phyloP scores from a whole-genome alignment of 2,797 vertebrate genomes.

The Macroramphosus scolopax region DNA sequence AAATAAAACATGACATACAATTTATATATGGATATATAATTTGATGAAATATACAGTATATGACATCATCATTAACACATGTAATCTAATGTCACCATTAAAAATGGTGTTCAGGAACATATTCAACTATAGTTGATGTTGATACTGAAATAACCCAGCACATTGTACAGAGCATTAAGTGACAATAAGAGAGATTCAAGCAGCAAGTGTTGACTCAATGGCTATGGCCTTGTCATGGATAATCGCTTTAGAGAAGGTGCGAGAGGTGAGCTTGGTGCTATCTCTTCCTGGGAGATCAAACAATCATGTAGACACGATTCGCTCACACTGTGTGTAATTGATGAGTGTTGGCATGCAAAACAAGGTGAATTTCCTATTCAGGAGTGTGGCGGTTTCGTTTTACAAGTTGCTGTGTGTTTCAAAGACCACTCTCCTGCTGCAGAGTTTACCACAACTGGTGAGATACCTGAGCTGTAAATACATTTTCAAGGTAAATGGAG shows the following conservation, averaged over 20 bases:
- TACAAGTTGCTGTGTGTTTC: slow-evolving; percentile 22
- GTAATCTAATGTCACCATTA: too few species aligned
- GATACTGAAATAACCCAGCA: too few species aligned
- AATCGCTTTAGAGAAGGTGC: slow-evolving; percentile 68
- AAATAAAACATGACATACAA: slow-evolving; percentile 70
- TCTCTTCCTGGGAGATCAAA: slow-evolving; percentile 65
- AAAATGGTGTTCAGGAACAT: too few species aligned
- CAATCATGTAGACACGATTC: slow-evolving; percentile 65
- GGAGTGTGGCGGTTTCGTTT: slow-evolving; percentile 11
- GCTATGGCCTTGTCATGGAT: too few species aligned
- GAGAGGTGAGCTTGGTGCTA: slow-evolving; percentile 72
- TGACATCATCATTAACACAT: too few species aligned
- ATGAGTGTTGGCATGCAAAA: slow-evolving; percentile 47
- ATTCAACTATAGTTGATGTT: too few species aligned
- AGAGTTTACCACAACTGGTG: slow-evolving; percentile 18
- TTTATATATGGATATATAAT: slow-evolving; percentile 72
- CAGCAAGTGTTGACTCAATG: too few species aligned
- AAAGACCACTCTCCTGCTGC: slow-evolving; percentile 15
- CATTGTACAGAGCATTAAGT: too few species aligned
- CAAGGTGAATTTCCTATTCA: slow-evolving; percentile 36
- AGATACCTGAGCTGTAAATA: slow-evolving; percentile 38
- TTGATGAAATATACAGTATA: slow-evolving; percentile 68
- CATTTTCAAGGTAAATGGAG: slow-evolving; percentile 51
- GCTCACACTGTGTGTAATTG: slow-evolving; percentile 60
- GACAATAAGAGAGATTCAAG: too few species aligned